Conservation (phyloP, 2,888 invertebrate genomes). For the Microplitis deprimator region DNA sequence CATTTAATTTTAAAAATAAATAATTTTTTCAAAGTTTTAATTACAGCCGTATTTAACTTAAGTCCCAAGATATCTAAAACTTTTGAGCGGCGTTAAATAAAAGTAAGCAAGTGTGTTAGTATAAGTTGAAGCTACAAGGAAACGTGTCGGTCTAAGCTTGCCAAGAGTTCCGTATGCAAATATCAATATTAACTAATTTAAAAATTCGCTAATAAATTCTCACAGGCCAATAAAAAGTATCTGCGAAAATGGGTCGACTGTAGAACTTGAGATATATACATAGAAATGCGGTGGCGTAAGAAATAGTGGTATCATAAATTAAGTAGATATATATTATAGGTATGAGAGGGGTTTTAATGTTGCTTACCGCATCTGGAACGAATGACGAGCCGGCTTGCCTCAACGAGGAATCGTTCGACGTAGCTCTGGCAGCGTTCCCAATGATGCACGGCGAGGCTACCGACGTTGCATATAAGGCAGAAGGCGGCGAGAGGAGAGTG, state of each 20-base stretch:
- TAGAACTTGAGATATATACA: background rate
- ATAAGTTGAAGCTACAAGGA: too few species aligned
- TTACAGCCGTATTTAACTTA: too few species aligned
- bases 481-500: conserved; percentile 94
- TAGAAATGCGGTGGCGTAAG: conserved; percentile 15
- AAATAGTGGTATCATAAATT: background rate
- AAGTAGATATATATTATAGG: background rate
- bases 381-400: conserved; percentile 87
- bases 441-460: conserved; percentile 85
- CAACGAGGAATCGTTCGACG: conserved; percentile 90
- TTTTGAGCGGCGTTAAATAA: too few species aligned
- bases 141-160: too few species aligned
- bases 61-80: too few species aligned
- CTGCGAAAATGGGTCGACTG: conserved; percentile 26
- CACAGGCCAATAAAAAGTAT: conserved; percentile 31
- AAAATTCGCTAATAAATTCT: conserved; percentile 23
- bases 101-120: too few species aligned
- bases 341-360: conserved; percentile 2
- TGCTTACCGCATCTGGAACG: conserved; percentile 85
- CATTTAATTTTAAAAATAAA: too few species aligned
- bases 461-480: conserved; percentile 91
- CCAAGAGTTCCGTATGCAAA: background rate
- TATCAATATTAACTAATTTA: conserved; percentile 7
- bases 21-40: too few species aligned
- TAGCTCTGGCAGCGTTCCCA: conserved; percentile 93